Percentiles rank a stretch among this genome's conserved stretches.
These are phyloP conservation scores for Symphodus melops DNA, from an alignment of 2,113 vertebrate genomes.

Conservation along the genomic window DNA sequence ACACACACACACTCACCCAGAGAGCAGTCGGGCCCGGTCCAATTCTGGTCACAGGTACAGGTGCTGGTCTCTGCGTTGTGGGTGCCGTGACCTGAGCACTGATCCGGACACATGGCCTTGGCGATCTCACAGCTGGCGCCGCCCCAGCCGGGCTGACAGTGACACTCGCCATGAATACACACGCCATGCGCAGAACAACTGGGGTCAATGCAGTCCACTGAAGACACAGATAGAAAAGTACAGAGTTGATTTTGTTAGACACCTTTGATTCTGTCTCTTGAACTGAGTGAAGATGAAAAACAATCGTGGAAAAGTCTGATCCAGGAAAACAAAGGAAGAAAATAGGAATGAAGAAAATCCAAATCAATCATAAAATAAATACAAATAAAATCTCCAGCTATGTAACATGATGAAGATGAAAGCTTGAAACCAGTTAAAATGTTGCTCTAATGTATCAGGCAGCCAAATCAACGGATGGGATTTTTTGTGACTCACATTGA, in stretches of 20 bases:
- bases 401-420: no score
- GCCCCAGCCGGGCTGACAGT: constrained; percentile 95
- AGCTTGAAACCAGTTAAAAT: no score
- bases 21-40: constrained; percentile 97
- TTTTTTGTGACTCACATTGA: no score
- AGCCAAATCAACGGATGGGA: no score
- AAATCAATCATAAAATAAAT: no score
- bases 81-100: constrained; percentile 97
- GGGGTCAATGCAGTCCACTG: constrained; percentile 97
- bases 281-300: no score
- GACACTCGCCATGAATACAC: constrained; percentile 96
- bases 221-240: background rate
- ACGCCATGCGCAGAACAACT: constrained; percentile 91
- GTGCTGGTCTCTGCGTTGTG: constrained; percentile 90
- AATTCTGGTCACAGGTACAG: constrained; percentile 93
- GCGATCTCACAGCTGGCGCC: constrained; percentile 94
- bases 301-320: no score
- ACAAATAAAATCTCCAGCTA: no score
- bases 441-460: no score
- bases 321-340: no score
- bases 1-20: constrained; percentile 81
- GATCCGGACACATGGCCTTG: constrained; percentile 96
- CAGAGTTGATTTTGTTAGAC: background rate
- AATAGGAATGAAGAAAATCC: no score
- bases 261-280: no score